Evolutionary conservation across 2,888 invertebrate genomes (phyloP).

Genomic region (Tiliacea citrago): DNA sequence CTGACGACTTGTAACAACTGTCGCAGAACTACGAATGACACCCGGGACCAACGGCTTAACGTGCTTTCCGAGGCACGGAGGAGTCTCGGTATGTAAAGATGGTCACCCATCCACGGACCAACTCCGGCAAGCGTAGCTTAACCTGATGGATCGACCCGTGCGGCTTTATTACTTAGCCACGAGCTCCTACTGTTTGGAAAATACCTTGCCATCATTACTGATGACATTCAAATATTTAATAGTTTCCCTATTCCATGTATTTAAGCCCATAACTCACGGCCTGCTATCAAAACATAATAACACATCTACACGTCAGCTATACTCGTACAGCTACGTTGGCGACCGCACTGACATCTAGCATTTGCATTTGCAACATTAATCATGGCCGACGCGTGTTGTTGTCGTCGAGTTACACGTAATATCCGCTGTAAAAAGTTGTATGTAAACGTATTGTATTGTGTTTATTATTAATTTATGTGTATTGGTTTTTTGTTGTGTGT

Average conservation of each 20-base stretch:
- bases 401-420: constrained; percentile 61
- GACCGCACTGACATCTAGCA: constrained; percentile 59
- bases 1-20: too few relatives aligned
- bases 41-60: too few relatives aligned
- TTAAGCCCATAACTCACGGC: constrained; percentile 22
- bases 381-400: constrained; percentile 58
- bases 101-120: too few relatives aligned
- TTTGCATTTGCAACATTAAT: constrained; percentile 62
- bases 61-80: too few relatives aligned
- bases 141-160: too few relatives aligned
- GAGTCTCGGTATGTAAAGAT: too few relatives aligned
- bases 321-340: constrained; percentile 9
- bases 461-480: constrained; percentile 42
- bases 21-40: too few relatives aligned
- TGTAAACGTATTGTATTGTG: constrained; percentile 42
- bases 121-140: too few relatives aligned
- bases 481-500: constrained; percentile 20
- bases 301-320: constrained; percentile 36
- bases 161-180: too few relatives aligned
- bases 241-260: background rate
- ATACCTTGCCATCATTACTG: background rate
- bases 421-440: constrained; percentile 59
- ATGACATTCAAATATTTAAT: background rate
- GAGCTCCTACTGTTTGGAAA: background rate
- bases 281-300: constrained; percentile 39